phyloP scores from a whole-genome alignment of 37 sponge, comb jelly and placozoan species.

The Agelas oroides region DNA sequence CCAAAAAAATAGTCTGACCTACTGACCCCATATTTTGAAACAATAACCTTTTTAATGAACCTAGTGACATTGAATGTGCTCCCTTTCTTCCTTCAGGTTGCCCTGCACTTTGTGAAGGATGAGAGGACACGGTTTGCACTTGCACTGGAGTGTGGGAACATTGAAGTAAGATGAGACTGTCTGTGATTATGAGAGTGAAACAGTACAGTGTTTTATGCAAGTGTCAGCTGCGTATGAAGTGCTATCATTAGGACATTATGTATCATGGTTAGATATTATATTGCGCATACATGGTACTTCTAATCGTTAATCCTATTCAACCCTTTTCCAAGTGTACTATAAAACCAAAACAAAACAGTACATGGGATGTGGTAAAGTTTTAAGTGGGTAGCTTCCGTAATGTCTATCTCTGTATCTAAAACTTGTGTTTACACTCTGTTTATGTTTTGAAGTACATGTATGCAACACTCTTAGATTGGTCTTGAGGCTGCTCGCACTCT shows the following conservation, averaged over 20 bases:
- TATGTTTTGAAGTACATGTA: background rate
- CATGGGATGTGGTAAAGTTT: no score
- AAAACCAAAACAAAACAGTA: no score
- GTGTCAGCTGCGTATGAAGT: background rate
- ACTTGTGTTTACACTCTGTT: background rate
- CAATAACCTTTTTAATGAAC: no score
- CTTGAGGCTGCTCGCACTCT: conserved; percentile 92
- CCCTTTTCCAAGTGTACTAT: no score
- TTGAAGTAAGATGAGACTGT: conserved; percentile 81
- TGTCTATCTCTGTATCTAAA: no score
- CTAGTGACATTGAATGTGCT: no score
- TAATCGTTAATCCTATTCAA: no score
- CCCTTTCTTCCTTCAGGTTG: conserved; percentile 73
- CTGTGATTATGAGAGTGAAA: background rate
- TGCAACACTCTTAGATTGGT: conserved; percentile 71
- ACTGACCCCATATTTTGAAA: no score
- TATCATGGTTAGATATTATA: no score
- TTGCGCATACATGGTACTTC: background rate
- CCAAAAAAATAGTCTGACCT: no score
- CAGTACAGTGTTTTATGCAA: background rate
- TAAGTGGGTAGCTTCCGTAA: no score
- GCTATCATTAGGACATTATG: background rate
- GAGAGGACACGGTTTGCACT: conserved; percentile 90
- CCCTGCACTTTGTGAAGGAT: conserved; percentile 99
- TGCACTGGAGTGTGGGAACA: conserved; percentile 98